phyloP scores from a whole-genome alignment of 2,888 invertebrate species.

The Troides helena region DNA sequence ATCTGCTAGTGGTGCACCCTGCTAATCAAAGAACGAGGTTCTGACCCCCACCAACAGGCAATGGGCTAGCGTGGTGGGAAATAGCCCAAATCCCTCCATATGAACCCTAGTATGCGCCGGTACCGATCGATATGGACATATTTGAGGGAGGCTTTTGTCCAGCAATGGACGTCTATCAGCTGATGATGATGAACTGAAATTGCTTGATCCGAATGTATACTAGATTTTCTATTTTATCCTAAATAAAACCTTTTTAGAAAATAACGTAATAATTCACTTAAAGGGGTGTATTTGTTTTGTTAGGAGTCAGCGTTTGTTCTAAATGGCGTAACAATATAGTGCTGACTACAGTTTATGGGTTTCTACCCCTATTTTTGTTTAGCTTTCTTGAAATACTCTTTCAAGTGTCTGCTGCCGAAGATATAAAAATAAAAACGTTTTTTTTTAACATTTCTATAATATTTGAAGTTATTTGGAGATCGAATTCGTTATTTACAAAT shows the following conservation, averaged over 20 bases:
- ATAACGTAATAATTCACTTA: constrained; percentile 9
- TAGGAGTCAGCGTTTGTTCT: background rate
- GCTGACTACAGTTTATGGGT: constrained; percentile 15
- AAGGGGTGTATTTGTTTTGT: constrained; percentile 17
- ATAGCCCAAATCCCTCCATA: too few relatives aligned
- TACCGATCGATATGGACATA: too few relatives aligned
- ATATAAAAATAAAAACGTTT: background rate
- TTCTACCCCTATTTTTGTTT: background rate
- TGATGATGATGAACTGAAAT: too few relatives aligned
- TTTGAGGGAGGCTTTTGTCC: too few relatives aligned
- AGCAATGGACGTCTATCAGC: too few relatives aligned
- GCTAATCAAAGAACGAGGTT: too few relatives aligned
- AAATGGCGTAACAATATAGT: constrained; percentile 2
- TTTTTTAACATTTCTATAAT: background rate
- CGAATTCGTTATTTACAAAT: too few relatives aligned
- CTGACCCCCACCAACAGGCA: too few relatives aligned
- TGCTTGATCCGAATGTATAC: background rate
- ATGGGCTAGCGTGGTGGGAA: too few relatives aligned
- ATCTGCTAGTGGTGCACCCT: too few relatives aligned
- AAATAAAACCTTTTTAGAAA: background rate
- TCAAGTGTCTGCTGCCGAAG: background rate
- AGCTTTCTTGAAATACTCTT: constrained; percentile 5
- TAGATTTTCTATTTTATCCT: background rate
- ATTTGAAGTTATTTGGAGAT: too few relatives aligned
- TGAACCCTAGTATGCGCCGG: too few relatives aligned